These are phyloP conservation scores for Synergus laeviventris DNA, from an alignment of 2,888 invertebrate genomes.

Conservation along the genomic window DNA sequence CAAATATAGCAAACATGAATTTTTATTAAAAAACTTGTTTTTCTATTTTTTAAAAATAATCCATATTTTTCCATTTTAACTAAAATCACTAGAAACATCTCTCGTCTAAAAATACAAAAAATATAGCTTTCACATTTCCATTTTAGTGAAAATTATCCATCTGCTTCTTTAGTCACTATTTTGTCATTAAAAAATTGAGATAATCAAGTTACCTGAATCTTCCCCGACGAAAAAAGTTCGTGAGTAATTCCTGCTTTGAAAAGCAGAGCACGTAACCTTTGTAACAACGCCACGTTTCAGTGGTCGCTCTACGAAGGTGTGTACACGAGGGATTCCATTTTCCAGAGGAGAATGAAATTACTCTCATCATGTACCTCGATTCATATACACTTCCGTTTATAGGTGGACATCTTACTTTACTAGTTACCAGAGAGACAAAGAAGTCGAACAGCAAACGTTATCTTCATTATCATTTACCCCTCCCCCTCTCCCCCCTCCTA, in stretches of 20 bases:
- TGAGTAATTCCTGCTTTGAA: constrained; percentile 2
- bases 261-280: constrained; percentile 5
- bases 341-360: constrained; percentile 45
- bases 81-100: neutral
- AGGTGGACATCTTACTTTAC: neutral
- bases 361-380: constrained; percentile 17
- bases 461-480: neutral
- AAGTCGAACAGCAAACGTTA: neutral
- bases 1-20: neutral
- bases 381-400: neutral
- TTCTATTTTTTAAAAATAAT: neutral
- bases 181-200: neutral
- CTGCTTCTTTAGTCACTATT: neutral
- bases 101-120: neutral
- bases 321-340: constrained; percentile 52
- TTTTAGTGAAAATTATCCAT: neutral
- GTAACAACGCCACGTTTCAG: constrained; percentile 9
- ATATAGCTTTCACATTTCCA: neutral
- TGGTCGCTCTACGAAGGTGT: neutral
- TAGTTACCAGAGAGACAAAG: neutral
- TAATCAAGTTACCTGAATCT: neutral
- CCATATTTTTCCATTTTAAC: neutral
- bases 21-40: neutral
- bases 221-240: neutral
- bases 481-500: too few species aligned